Conservation (phyloP, 1,140 invertebrate genomes). For the Magallana angulata region DNA sequence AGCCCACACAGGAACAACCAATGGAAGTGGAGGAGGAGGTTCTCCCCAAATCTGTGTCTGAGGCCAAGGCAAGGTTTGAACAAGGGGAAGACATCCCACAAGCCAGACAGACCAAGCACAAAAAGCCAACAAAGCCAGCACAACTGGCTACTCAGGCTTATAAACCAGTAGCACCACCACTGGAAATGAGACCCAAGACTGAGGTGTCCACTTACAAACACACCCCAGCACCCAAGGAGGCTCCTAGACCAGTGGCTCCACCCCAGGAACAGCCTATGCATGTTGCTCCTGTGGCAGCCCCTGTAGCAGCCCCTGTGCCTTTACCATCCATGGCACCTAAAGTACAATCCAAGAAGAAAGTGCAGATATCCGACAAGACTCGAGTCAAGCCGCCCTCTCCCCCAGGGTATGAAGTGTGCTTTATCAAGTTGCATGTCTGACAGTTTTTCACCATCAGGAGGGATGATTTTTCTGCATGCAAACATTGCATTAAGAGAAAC, state of each 20-base stretch:
- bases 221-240: constrained; percentile 17
- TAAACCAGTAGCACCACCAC: constrained; percentile 24
- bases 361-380: constrained; percentile 36
- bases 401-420: constrained; percentile 39
- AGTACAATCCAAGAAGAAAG: constrained; percentile 41
- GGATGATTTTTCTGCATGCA: background rate
- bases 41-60: constrained; percentile 55
- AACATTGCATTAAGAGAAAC: background rate
- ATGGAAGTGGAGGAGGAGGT: constrained; percentile 56
- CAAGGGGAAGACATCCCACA: constrained; percentile 44
- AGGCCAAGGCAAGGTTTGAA: constrained; percentile 58
- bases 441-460: background rate
- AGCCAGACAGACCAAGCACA: constrained; percentile 49
- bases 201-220: constrained; percentile 40
- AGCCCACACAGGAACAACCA: constrained; percentile 41
- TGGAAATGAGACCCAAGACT: constrained; percentile 1
- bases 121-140: constrained; percentile 41
- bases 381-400: constrained; percentile 45
- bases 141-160: constrained; percentile 19
- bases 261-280: constrained; percentile 8
- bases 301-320: background rate
- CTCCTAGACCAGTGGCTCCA: background rate
- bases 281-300: constrained; percentile 32
- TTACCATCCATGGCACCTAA: constrained; percentile 22
- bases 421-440: constrained; percentile 5